phyloP scores from a whole-genome alignment of 2,113 vertebrate genomes.

The Trochalopteron elliotii region DNA sequence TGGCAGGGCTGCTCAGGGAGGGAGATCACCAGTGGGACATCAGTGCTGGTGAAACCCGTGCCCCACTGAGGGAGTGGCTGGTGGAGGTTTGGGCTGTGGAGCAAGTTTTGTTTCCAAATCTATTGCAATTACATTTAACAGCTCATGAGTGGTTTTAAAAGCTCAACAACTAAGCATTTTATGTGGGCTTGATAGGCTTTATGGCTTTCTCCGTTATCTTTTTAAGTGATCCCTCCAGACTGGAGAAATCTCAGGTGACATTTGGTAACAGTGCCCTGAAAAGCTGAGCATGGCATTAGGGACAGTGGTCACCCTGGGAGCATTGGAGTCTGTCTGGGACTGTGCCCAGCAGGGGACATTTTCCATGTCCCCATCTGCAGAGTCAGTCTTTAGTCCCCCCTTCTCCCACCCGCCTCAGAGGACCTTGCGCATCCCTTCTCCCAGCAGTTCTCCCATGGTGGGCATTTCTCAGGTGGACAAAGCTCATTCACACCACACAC shows the following conservation, averaged over 20 bases:
- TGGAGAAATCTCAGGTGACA: not conserved
- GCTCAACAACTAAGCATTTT: not conserved
- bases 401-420: not conserved
- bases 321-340: accelerated
- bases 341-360: not conserved
- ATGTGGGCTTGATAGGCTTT: not conserved
- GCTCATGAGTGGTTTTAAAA: not conserved
- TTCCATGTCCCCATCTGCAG: not conserved
- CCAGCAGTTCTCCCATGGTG: not conserved
- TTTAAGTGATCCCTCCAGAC: not conserved
- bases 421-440: not conserved
- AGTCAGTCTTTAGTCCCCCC: not conserved
- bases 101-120: constrained; percentile 40
- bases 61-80: not conserved
- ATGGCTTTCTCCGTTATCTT: not conserved
- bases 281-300: not conserved
- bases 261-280: not conserved
- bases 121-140: not conserved
- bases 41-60: not conserved
- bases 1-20: not conserved
- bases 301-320: accelerated
- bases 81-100: not conserved
- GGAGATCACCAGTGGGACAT: not conserved
- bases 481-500: not conserved
- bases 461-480: not conserved